Percentiles rank a stretch among this genome's conserved stretches.
Conservation (phyloP, 2,888 invertebrate genomes). For the Metopia argyrocephala region DNA sequence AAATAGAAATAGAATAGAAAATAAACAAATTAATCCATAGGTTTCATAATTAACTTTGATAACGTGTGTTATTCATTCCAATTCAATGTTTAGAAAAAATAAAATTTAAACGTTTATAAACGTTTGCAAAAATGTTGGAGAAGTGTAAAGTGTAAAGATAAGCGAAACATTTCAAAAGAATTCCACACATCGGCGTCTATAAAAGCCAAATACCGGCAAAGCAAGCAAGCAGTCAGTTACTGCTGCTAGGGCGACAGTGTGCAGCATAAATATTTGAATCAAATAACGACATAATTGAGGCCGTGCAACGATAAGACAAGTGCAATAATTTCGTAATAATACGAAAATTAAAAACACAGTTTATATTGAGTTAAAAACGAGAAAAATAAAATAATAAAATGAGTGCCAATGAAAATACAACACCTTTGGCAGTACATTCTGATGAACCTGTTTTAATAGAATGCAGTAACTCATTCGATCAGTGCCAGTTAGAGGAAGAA, state of each 20-base stretch:
- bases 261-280: neutral
- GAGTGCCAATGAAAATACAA: slow-evolving; percentile 61
- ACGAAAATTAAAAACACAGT: neutral
- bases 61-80: slow-evolving; percentile 5
- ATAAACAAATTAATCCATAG: slow-evolving; percentile 18
- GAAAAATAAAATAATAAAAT: slow-evolving; percentile 48
- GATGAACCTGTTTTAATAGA: slow-evolving; percentile 61
- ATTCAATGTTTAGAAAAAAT: neutral
- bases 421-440: neutral
- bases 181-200: neutral
- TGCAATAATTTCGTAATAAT: slow-evolving; percentile 13
- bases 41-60: neutral
- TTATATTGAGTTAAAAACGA: neutral
- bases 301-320: neutral
- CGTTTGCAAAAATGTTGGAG: slow-evolving; percentile 9
- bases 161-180: neutral
- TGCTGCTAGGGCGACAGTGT: neutral
- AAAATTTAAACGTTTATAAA: slow-evolving; percentile 22
- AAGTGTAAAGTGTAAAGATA: neutral
- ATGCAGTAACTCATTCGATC: slow-evolving; percentile 39
- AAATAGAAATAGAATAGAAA: neutral
- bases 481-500: slow-evolving; percentile 53
- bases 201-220: slow-evolving; percentile 36
- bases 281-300: neutral
- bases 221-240: neutral